Evolutionary conservation across 2,113 vertebrate species (phyloP).

Genomic region (Eulacestoma nigropectus): DNA sequence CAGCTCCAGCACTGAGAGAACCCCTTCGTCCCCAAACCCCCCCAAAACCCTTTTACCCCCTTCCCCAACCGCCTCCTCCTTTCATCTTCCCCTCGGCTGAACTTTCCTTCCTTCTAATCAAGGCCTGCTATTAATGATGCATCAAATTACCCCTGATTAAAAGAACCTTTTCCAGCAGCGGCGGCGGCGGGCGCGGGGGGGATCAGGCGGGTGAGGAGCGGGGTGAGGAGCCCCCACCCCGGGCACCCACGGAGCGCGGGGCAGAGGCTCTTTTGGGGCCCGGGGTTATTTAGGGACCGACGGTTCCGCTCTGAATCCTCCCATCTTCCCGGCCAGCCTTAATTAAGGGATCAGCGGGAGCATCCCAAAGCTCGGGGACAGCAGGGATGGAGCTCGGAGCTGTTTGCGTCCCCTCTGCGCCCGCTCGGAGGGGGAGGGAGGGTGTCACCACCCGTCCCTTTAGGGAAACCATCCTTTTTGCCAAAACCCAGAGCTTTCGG

Average conservation of each 20-base stretch:
- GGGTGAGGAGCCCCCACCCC: background rate
- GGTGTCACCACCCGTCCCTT: rapidly evolving
- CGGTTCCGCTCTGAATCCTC: background rate
- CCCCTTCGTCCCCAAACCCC: too few relatives aligned
- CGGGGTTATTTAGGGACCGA: background rate
- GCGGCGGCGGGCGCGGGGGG: background rate
- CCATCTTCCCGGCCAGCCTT: rapidly evolving
- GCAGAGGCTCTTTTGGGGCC: background rate
- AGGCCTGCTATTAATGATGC: conserved; percentile 23
- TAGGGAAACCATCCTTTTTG: background rate
- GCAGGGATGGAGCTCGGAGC: background rate
- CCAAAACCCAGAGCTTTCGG: background rate
- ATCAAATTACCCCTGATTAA: conserved; percentile 49
- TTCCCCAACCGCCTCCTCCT: background rate
- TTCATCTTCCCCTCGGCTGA: background rate
- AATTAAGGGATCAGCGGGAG: background rate
- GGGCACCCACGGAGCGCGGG: background rate
- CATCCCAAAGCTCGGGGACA: background rate
- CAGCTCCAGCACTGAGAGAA: rapidly evolving
- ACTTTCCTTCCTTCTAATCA: conserved; percentile 15
- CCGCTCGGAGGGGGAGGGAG: background rate
- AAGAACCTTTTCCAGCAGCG: conserved; percentile 15
- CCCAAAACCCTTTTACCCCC: too few relatives aligned
- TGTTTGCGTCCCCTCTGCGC: background rate
- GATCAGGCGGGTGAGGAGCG: background rate